Conservation (phyloP, 2,888 invertebrate genomes). For the Erebia ligea region DNA sequence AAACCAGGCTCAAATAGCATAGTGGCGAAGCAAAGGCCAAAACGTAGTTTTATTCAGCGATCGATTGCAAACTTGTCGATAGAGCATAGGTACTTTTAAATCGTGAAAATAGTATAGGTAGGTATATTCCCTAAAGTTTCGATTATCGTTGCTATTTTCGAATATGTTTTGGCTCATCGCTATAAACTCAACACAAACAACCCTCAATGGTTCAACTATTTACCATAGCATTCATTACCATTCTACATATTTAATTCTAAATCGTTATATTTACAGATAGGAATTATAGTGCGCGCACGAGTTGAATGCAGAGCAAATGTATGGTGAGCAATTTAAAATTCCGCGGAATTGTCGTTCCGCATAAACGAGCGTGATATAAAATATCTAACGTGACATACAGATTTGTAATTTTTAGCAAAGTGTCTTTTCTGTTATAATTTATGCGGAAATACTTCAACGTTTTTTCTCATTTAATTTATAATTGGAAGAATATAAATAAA, state of each 20-base stretch:
- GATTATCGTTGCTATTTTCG: no score
- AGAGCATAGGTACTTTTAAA: no score
- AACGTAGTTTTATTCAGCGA: no score
- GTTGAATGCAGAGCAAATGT: no score
- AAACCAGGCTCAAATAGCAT: no score
- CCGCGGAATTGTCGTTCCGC: background rate
- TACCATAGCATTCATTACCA: no score
- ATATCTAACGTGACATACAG: background rate
- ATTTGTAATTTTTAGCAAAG: background rate
- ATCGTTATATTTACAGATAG: background rate
- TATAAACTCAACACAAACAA: no score
- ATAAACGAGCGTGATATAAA: background rate
- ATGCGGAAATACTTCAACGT: background rate
- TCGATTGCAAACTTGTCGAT: no score
- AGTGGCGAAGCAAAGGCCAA: no score
- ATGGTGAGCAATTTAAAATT: constrained; percentile 13
- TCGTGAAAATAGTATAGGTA: background rate
- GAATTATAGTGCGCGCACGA: no score
- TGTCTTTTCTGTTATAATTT: background rate
- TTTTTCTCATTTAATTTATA: background rate
- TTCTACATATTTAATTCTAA: background rate
- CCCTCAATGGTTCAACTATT: no score
- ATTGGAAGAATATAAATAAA: background rate
- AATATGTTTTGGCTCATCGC: background rate
- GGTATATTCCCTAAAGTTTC: background rate